Conservation (phyloP, 2,113 vertebrate genomes). For the Phyllostomus hastatus region DNA sequence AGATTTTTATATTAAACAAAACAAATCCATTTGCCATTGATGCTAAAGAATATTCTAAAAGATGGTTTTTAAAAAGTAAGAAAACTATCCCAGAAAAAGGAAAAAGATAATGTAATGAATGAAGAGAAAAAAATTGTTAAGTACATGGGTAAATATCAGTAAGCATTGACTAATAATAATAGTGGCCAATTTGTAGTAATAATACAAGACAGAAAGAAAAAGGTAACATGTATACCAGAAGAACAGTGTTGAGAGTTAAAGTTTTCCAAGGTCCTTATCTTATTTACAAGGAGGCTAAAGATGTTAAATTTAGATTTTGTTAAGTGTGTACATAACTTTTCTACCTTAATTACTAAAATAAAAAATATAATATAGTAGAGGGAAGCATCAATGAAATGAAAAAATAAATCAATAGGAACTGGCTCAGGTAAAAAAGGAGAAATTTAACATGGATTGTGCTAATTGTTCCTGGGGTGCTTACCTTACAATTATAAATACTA, state of each 20-base stretch:
- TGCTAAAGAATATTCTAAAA: background rate
- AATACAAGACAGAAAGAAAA: background rate
- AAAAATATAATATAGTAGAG: background rate
- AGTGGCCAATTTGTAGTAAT: background rate
- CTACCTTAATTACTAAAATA: constrained; percentile 27
- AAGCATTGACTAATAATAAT: background rate
- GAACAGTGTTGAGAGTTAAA: background rate
- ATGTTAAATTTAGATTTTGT: background rate
- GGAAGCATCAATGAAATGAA: background rate
- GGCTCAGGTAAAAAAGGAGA: background rate
- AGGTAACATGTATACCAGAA: background rate
- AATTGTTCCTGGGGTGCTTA: background rate
- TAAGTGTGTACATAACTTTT: background rate
- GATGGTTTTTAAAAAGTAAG: background rate
- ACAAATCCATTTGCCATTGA: background rate
- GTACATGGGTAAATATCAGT: background rate
- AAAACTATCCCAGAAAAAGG: background rate
- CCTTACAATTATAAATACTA: background rate
- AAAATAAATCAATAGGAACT: background rate
- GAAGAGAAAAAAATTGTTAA: background rate
- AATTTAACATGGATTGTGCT: background rate
- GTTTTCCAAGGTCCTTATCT: background rate
- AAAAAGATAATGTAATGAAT: background rate
- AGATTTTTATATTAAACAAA: background rate
- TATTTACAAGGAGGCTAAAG: background rate